A percentile compares a stretch with the other conserved stretches of the same genome.
phyloP scores from a whole-genome alignment of 2,888 invertebrate species.

The Anodontia alba region DNA sequence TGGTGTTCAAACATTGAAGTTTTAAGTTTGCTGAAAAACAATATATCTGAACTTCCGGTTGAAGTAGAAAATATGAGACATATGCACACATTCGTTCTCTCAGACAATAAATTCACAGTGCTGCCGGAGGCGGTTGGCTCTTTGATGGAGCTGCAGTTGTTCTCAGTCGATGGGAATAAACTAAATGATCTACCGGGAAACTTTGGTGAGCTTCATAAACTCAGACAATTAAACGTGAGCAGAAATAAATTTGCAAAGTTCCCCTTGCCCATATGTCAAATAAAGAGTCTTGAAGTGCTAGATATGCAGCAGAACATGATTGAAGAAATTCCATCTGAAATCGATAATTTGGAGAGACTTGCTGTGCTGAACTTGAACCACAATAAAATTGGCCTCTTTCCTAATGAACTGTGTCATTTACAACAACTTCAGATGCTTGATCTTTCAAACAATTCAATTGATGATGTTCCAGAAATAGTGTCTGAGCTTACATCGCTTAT shows the following conservation, averaged over 20 bases:
- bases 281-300: conserved; percentile 70
- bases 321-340: conserved; percentile 68
- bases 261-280: conserved; percentile 70
- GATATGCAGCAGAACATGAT: conserved; percentile 74
- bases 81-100: conserved; percentile 75
- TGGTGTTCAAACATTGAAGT: conserved; percentile 75
- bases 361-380: conserved; percentile 66
- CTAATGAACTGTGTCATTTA: conserved; percentile 71
- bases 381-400: conserved; percentile 72
- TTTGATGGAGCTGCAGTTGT: conserved; percentile 71
- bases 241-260: conserved; percentile 75
- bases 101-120: conserved; percentile 71
- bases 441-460: conserved; percentile 73
- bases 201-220: conserved; percentile 72
- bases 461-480: conserved; percentile 88
- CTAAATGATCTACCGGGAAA: conserved; percentile 75
- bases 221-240: conserved; percentile 76
- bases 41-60: conserved; percentile 76
- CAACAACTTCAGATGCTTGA: conserved; percentile 69
- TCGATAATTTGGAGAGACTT: conserved; percentile 72
- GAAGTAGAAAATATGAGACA: conserved; percentile 79
- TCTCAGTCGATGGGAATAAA: conserved; percentile 72
- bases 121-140: conserved; percentile 75
- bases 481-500: conserved; percentile 88
- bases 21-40: conserved; percentile 78